phyloP scores from a whole-genome alignment of 2,113 vertebrate genomes.

The Dicrurus megarhynchus region DNA sequence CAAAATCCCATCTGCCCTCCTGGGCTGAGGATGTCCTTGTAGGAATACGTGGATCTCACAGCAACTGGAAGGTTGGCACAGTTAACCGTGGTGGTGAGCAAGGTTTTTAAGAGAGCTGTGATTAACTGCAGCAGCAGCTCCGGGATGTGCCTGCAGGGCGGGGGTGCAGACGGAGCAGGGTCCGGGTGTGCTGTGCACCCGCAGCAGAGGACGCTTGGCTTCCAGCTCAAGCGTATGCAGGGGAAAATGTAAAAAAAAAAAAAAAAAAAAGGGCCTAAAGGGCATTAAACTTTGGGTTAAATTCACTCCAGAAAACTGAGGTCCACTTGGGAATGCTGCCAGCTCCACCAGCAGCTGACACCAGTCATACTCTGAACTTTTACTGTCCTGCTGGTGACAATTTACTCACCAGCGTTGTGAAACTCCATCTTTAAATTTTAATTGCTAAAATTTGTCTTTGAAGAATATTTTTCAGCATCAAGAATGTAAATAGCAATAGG shows the following conservation, averaged over 20 bases:
- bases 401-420: not conserved
- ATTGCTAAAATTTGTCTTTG: conserved; percentile 33
- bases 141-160: fast-evolving
- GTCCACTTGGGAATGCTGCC: not conserved
- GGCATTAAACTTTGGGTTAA: not conserved
- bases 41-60: fast-evolving
- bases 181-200: fast-evolving
- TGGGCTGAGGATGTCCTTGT: not conserved
- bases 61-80: fast-evolving
- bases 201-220: not conserved
- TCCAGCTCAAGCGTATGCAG: not conserved
- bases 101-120: not conserved
- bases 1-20: fast-evolving
- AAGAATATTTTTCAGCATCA: conserved; percentile 35
- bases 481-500: conserved; percentile 46
- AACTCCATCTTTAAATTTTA: conserved; percentile 20
- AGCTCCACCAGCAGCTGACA: not conserved
- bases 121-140: not conserved
- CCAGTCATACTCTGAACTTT: not conserved
- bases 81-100: fast-evolving
- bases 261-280: fast-evolving
- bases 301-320: not conserved
- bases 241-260: fast-evolving
- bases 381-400: not conserved
- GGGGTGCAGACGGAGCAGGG: not conserved